Percentiles rank a stretch among this genome's conserved stretches.
phyloP scores from a whole-genome alignment of 2,888 invertebrate genomes.

The Platypus cylindrus region DNA sequence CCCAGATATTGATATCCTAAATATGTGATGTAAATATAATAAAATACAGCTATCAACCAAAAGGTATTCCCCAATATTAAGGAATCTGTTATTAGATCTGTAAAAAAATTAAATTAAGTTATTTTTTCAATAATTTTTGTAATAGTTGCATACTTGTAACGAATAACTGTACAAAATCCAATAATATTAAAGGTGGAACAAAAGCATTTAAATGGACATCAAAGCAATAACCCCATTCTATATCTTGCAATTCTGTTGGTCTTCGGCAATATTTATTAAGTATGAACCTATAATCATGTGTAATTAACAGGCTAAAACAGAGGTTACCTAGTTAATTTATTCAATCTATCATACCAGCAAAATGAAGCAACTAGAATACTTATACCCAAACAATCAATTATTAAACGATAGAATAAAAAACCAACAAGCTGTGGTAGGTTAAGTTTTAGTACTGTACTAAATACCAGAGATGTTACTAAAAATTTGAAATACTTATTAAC shows the following conservation, averaged over 20 bases:
- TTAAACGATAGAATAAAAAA: too few relatives aligned
- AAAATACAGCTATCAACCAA: slow-evolving; percentile 78
- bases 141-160: too few relatives aligned
- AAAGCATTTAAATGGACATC: slow-evolving; percentile 98
- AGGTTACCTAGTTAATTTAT: too few relatives aligned
- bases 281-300: too few relatives aligned
- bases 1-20: slow-evolving; percentile 93
- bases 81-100: slow-evolving; percentile 19
- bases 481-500: too few relatives aligned
- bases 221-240: slow-evolving; percentile 98
- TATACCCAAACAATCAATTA: slow-evolving; percentile 71
- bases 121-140: too few relatives aligned
- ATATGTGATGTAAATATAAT: slow-evolving; percentile 93
- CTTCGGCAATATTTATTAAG: too few relatives aligned
- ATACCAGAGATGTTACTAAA: too few relatives aligned
- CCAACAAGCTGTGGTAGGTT: too few relatives aligned
- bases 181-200: slow-evolving; percentile 87
- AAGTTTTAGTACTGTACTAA: too few relatives aligned
- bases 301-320: too few relatives aligned
- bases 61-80: slow-evolving; percentile 66
- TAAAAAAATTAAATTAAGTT: slow-evolving; percentile 70
- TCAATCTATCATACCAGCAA: slow-evolving; percentile 22
- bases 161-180: slow-evolving; percentile 86
- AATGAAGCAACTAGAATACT: slow-evolving; percentile 20
- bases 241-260: slow-evolving; percentile 55